phyloP scores from a whole-genome alignment of 2,888 invertebrate genomes.

The Stegana nigrithorax region DNA sequence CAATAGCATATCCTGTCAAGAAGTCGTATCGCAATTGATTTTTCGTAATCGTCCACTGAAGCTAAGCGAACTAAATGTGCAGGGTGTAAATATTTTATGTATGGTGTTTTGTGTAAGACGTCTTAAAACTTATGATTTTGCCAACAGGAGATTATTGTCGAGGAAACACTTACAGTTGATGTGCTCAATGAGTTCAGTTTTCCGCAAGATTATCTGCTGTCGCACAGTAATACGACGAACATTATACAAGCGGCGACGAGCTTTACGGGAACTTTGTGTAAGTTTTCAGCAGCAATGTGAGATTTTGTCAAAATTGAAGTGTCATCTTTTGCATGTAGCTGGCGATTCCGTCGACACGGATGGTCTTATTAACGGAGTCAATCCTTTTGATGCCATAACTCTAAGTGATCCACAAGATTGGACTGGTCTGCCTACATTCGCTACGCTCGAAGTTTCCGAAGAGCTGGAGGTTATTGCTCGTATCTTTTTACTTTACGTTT shows the following conservation, averaged over 20 bases:
- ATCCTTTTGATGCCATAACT: conserved; percentile 69
- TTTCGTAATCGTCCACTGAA: conserved; percentile 67
- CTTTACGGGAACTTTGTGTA: conserved; percentile 67
- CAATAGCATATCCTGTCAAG: conserved; percentile 70
- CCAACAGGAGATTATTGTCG: conserved; percentile 66
- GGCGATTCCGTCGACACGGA: conserved; percentile 64
- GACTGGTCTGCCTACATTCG: conserved; percentile 70
- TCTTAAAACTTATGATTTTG: conserved; percentile 9
- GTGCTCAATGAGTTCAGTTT: conserved; percentile 70
- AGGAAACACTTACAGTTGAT: conserved; percentile 56
- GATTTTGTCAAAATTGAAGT: not conserved
- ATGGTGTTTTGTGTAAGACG: conserved; percentile 39
- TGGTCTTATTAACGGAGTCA: conserved; percentile 69
- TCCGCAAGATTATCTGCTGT: conserved; percentile 70
- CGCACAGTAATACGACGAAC: conserved; percentile 54
- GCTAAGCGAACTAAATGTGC: conserved; percentile 66
- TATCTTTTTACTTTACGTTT: not conserved
- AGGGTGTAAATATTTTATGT: conserved; percentile 70
- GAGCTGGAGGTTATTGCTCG: conserved; percentile 67
- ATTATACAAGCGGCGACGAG: conserved; percentile 69
- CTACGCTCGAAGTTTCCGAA: conserved; percentile 70
- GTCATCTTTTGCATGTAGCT: conserved; percentile 31
- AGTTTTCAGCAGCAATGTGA: conserved; percentile 13
- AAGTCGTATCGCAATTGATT: conserved; percentile 68
- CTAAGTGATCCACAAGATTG: conserved; percentile 67